phyloP scores from a whole-genome alignment of 2,888 invertebrate species.

The Patella depressa region DNA sequence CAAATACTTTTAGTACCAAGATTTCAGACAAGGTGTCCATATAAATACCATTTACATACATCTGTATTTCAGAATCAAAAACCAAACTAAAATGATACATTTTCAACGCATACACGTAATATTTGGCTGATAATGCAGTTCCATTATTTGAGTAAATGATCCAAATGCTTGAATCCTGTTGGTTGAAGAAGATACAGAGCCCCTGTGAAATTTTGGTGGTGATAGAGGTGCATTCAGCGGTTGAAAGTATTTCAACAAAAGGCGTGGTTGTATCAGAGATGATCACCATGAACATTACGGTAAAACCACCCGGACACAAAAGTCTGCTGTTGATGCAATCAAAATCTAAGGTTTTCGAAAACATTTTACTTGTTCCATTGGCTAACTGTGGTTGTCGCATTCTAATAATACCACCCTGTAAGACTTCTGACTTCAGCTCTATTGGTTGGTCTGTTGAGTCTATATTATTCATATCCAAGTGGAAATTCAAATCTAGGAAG shows the following conservation, averaged over 20 bases:
- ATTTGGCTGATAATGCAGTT: background rate
- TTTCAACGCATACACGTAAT: background rate
- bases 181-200: background rate
- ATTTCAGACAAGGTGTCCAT: background rate
- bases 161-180: background rate
- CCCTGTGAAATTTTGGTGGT: background rate
- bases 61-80: background rate
- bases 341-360: constrained; percentile 12
- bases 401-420: background rate
- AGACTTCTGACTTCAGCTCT: background rate
- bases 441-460: no score
- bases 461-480: background rate
- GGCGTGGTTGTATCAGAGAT: background rate
- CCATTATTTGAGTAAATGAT: background rate
- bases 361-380: background rate
- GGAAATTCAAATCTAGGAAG: background rate
- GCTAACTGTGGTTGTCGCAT: background rate
- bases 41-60: background rate
- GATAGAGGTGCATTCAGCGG: background rate
- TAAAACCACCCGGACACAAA: constrained; percentile 21
- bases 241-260: background rate
- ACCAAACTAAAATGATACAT: background rate
- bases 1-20: background rate
- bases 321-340: constrained; percentile 16
- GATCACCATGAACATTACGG: constrained; percentile 8